A percentile compares a stretch with the other conserved stretches of the same genome.
phyloP scores from a whole-genome alignment of 2,113 vertebrate genomes.

The Pedionomus torquatus region DNA sequence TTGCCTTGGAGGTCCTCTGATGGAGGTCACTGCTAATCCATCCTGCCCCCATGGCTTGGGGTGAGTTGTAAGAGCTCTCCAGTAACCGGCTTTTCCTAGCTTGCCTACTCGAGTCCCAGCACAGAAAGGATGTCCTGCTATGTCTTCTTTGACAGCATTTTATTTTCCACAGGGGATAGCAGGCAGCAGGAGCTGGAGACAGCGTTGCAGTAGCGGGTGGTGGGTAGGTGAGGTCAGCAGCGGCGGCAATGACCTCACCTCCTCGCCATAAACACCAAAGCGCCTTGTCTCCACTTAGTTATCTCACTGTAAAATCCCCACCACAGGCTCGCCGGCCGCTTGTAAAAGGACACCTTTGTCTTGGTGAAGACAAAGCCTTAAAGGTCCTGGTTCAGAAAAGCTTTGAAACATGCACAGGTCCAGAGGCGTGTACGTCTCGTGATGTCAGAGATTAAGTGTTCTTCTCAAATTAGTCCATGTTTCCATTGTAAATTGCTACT shows the following conservation, averaged over 20 bases:
- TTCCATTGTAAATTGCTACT: not conserved
- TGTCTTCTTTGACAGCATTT: not conserved
- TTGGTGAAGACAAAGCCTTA: not conserved
- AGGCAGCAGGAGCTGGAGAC: not conserved
- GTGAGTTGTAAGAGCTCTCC: not conserved
- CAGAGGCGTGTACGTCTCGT: accelerated
- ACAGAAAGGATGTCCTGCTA: not conserved
- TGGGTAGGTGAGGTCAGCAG: not conserved
- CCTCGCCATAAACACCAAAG: not conserved
- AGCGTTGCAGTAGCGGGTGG: accelerated
- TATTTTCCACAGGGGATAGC: not conserved
- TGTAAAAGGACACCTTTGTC: not conserved
- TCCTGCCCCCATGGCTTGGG: not conserved
- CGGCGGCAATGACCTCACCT: not conserved
- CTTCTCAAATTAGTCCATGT: not conserved
- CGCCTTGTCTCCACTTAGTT: not conserved
- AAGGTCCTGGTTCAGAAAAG: not conserved
- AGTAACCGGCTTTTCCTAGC: not conserved
- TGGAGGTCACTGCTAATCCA: not conserved
- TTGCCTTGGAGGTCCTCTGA: not conserved
- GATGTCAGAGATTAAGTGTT: not conserved
- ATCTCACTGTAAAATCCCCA: not conserved
- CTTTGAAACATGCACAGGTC: not conserved
- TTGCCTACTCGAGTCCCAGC: not conserved
- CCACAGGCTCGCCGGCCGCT: not conserved